Evolutionary conservation across 2,888 invertebrate species (phyloP).

Genomic region (Rhynchonema sp.): DNA sequence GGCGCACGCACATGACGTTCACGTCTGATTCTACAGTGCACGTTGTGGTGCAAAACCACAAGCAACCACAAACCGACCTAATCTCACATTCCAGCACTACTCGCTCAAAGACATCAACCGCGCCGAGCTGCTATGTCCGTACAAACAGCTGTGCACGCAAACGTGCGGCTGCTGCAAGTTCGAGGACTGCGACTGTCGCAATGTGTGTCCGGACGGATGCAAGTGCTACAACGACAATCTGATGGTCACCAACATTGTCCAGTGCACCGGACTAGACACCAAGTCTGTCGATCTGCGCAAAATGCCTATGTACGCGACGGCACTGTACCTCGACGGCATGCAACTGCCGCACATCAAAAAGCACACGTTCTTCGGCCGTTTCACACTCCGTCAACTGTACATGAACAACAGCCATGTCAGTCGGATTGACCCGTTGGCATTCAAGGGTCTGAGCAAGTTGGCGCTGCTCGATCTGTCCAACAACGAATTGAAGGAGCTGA

Average conservation of each 20-base stretch:
- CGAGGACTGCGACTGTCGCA: conserved; percentile 75
- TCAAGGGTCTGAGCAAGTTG: conserved; percentile 17
- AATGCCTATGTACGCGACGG: background rate
- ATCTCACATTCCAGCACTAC: background rate
- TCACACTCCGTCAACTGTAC: conserved; percentile 14
- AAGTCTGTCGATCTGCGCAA: background rate
- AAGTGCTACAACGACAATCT: conserved; percentile 70
- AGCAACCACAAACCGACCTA: background rate
- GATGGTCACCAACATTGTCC: conserved; percentile 43
- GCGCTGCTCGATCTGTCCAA: conserved; percentile 17
- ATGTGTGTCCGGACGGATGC: conserved; percentile 68
- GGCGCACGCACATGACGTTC: too few species aligned
- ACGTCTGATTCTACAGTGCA: background rate
- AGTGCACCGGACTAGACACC: conserved; percentile 9
- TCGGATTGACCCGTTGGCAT: conserved; percentile 19
- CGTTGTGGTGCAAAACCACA: background rate
- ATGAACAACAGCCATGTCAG: conserved; percentile 17
- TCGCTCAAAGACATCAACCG: background rate
- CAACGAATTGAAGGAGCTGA: conserved; percentile 14
- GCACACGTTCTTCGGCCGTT: conserved; percentile 54
- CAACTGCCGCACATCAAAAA: conserved; percentile 52
- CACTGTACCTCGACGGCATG: background rate
- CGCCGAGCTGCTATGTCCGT: conserved; percentile 55
- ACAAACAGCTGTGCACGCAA: conserved; percentile 63
- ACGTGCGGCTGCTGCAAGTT: conserved; percentile 74